phyloP scores from a whole-genome alignment of 2,113 vertebrate genomes.

The Athene noctua region DNA sequence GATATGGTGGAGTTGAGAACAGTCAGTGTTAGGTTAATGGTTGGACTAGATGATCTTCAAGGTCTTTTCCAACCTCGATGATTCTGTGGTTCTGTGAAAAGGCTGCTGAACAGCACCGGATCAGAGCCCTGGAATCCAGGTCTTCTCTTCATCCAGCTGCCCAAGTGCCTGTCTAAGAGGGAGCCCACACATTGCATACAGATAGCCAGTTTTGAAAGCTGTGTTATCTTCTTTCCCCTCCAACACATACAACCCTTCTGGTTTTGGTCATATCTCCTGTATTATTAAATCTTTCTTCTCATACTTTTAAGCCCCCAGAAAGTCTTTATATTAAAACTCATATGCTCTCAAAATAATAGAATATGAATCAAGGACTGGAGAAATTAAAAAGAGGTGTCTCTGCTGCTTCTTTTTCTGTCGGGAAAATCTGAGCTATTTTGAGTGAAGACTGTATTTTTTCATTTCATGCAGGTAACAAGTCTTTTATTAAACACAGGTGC shows the following conservation, averaged over 20 bases:
- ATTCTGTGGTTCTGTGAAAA: neutral
- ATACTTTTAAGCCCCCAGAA: neutral
- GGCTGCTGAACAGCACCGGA: fast-evolving
- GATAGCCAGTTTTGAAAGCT: neutral
- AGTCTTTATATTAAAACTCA: neutral
- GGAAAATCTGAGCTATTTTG: neutral
- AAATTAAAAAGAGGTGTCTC: neutral
- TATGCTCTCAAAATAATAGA: neutral
- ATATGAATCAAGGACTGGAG: neutral
- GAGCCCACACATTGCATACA: neutral
- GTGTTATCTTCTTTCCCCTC: neutral
- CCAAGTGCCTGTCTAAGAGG: neutral
- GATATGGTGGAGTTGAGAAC: too few relatives aligned
- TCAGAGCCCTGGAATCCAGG: neutral
- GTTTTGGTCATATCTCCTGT: neutral
- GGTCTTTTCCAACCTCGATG: too few relatives aligned
- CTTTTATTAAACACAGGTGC: slow-evolving; percentile 30
- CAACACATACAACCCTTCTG: neutral
- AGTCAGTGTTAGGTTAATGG: too few relatives aligned
- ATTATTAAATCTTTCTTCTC: neutral
- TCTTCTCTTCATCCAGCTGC: neutral
- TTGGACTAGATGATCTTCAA: too few relatives aligned
- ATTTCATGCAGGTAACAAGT: neutral
- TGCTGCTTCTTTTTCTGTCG: neutral
- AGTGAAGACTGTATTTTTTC: neutral